Evolutionary conservation across 2,113 vertebrate species (phyloP).

Genomic region (Pontoporia blainvillei): DNA sequence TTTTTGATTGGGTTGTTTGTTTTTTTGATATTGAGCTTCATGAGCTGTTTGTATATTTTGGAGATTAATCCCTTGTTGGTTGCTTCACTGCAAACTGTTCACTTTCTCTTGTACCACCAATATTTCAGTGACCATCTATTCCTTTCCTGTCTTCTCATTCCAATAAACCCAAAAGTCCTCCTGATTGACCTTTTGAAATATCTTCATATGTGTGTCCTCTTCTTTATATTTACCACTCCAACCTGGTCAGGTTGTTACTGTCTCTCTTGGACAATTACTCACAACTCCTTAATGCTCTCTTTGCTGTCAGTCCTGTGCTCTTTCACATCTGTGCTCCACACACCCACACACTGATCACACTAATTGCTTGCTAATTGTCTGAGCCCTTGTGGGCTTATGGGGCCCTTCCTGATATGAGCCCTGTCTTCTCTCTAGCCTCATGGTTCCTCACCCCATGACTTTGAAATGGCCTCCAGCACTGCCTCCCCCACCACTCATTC

Average conservation of each 20-base stretch:
- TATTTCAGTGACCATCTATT: not conserved
- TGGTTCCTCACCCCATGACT: not conserved
- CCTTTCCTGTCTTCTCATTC: not conserved
- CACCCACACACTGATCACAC: not conserved
- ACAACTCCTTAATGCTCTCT: not conserved
- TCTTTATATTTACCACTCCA: not conserved
- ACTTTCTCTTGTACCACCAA: not conserved
- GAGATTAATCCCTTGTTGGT: too few species aligned
- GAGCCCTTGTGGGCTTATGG: not conserved
- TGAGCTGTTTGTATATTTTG: too few species aligned
- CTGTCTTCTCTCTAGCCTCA: not conserved
- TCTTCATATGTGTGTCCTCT: not conserved
- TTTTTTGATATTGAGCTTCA: too few species aligned
- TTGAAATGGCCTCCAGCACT: not conserved
- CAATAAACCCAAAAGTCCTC: not conserved
- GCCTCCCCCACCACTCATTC: not conserved
- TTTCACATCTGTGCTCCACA: not conserved
- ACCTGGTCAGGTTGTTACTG: not conserved
- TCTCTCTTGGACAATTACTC: not conserved
- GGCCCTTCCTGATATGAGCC: not conserved
- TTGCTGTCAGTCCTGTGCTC: not conserved
- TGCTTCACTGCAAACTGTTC: too few species aligned
- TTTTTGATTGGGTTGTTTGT: too few species aligned
- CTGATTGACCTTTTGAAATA: not conserved
- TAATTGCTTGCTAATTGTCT: not conserved